Evolutionary conservation across 2,888 invertebrate genomes (phyloP).

Genomic region (Drosophila algonquin): DNA sequence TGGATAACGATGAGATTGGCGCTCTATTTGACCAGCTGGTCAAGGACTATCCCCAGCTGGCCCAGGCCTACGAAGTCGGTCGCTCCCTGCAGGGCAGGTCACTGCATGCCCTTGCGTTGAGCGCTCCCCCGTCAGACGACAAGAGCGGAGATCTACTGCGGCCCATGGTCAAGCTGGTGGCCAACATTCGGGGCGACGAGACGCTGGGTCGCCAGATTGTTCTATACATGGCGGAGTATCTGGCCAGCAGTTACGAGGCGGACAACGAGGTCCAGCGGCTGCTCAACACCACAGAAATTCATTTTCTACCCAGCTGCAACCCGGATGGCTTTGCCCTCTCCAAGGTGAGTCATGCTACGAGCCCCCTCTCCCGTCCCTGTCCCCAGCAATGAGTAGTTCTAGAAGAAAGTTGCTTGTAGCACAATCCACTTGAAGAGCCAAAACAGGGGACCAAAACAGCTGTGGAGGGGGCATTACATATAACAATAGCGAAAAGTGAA

Average conservation of each 20-base stretch:
- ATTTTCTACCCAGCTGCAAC: slow-evolving; percentile 97
- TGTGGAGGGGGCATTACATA: slow-evolving; percentile 1
- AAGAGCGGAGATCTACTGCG: slow-evolving; percentile 85
- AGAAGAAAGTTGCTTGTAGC: slow-evolving; percentile 5
- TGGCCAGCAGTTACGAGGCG: slow-evolving; percentile 89
- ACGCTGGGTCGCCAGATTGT: slow-evolving; percentile 92
- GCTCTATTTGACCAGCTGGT: slow-evolving; percentile 87
- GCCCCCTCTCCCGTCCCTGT: neutral
- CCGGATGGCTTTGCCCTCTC: slow-evolving; percentile 97
- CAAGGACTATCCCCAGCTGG: slow-evolving; percentile 88
- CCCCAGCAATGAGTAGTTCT: neutral
- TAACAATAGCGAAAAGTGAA: slow-evolving; percentile 25
- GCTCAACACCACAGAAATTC: slow-evolving; percentile 93
- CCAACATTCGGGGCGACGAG: slow-evolving; percentile 98
- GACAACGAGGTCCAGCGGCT: slow-evolving; percentile 87
- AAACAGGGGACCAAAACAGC: slow-evolving; percentile 2
- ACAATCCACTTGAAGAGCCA: neutral
- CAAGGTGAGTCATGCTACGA: slow-evolving; percentile 85
- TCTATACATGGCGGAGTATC: slow-evolving; percentile 91
- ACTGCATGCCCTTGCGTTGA: slow-evolving; percentile 89
- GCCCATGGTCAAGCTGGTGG: slow-evolving; percentile 96
- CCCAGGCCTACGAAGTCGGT: slow-evolving; percentile 91
- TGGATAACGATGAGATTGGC: slow-evolving; percentile 88
- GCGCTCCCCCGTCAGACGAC: slow-evolving; percentile 86
- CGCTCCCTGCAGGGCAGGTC: slow-evolving; percentile 91